A percentile compares a stretch with the other conserved stretches of the same genome.
These are phyloP conservation scores for Ophonus ardosiacus DNA, from an alignment of 2,888 invertebrate species.

Conservation along the genomic window DNA sequence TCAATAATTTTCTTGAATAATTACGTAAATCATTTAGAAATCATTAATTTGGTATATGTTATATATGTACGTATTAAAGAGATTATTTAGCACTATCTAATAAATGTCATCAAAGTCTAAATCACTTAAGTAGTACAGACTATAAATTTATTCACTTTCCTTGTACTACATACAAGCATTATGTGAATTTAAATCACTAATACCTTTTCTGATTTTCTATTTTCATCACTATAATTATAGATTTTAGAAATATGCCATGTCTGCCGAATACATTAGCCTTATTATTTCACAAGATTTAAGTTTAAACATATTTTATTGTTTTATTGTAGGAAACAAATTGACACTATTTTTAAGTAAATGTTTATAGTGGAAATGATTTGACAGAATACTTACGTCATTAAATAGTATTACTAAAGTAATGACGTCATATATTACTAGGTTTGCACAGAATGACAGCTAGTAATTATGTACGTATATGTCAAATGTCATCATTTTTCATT, in stretches of 20 bases:
- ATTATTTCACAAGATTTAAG: not conserved
- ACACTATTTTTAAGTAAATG: too few relatives aligned
- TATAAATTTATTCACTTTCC: conserved; percentile 50
- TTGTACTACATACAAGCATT: conserved; percentile 48
- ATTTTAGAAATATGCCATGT: not conserved
- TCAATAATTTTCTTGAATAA: not conserved
- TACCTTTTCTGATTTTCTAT: not conserved
- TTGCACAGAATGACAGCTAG: too few relatives aligned
- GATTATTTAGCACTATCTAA: not conserved
- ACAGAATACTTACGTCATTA: too few relatives aligned
- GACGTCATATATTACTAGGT: too few relatives aligned
- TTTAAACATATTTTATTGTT: too few relatives aligned
- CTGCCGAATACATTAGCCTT: conserved; percentile 12
- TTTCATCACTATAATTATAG: conserved; percentile 27
- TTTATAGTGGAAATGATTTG: too few relatives aligned
- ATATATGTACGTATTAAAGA: not conserved
- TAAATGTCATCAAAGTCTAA: not conserved
- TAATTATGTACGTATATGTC: too few relatives aligned
- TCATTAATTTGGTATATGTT: not conserved
- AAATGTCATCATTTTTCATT: too few relatives aligned
- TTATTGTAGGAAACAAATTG: too few relatives aligned
- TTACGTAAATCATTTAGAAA: not conserved
- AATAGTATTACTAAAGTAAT: too few relatives aligned
- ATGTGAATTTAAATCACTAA: conserved; percentile 5
- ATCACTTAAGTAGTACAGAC: conserved; percentile 8